Evolutionary conservation across 2,888 invertebrate species (phyloP).

Genomic region (Apotomis turbidana): DNA sequence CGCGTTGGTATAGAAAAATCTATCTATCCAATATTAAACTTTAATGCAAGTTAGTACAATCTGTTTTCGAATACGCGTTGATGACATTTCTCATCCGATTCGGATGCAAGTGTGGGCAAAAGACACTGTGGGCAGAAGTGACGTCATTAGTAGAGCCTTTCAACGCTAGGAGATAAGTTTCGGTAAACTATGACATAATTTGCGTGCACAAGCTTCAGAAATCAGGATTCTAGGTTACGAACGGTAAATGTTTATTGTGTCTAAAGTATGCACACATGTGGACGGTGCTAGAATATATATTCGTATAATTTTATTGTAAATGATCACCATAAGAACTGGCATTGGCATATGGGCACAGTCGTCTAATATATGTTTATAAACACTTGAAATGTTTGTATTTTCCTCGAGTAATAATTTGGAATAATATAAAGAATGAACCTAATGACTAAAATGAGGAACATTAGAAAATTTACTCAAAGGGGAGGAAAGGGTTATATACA

Average conservation of each 20-base stretch:
- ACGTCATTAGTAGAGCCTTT: constrained; percentile 61
- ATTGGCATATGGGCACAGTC: too few species aligned
- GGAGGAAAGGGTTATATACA: too few species aligned
- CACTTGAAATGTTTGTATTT: too few species aligned
- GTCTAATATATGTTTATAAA: too few species aligned
- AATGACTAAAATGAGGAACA: too few species aligned
- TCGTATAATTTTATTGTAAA: too few species aligned
- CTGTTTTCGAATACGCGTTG: constrained; percentile 43
- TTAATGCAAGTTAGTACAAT: constrained; percentile 48
- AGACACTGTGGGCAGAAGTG: constrained; percentile 60
- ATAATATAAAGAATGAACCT: too few species aligned
- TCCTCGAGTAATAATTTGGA: too few species aligned
- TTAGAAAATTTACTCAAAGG: too few species aligned
- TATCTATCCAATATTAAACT: constrained; percentile 51
- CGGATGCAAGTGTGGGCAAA: constrained; percentile 50
- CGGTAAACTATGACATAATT: constrained; percentile 52
- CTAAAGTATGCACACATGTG: not conserved
- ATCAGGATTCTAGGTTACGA: constrained; percentile 27
- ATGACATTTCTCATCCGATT: constrained; percentile 44
- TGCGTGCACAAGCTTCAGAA: constrained; percentile 31
- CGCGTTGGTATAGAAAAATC: constrained; percentile 52
- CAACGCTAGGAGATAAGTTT: constrained; percentile 50
- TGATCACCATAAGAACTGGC: too few species aligned
- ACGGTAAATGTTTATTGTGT: constrained; percentile 24
- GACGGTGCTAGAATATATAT: not conserved